These are phyloP conservation scores for Knipowitschia caucasica DNA, from an alignment of 2,797 vertebrate genomes.

Conservation along the genomic window DNA sequence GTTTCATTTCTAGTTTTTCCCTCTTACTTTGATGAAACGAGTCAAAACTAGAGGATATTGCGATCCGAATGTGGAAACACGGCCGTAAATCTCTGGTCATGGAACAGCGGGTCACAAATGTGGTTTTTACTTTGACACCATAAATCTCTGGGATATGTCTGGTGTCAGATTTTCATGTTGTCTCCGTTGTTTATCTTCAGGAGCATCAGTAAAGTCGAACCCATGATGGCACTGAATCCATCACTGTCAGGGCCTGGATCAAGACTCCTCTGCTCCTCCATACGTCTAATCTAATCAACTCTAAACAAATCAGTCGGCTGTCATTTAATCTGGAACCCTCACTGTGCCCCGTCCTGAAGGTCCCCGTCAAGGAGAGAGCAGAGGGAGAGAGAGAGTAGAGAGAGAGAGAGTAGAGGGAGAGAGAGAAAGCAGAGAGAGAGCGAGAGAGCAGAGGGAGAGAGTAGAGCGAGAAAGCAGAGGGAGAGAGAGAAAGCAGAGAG, in stretches of 20 bases:
- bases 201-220: slow-evolving; percentile 28
- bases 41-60: background rate
- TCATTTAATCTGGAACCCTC: slow-evolving; percentile 36
- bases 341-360: slow-evolving; percentile 30
- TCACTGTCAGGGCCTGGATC: slow-evolving; percentile 57
- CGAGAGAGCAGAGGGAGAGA: too few species aligned
- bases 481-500: too few species aligned
- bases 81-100: background rate
- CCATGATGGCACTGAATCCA: slow-evolving; percentile 44
- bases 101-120: background rate
- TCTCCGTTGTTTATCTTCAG: slow-evolving; percentile 39
- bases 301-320: slow-evolving; percentile 58
- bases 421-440: too few species aligned
- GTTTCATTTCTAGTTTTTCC: too few species aligned
- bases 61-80: background rate
- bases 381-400: too few species aligned
- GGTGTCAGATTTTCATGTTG: slow-evolving; percentile 28
- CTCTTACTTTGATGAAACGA: background rate
- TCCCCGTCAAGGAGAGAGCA: slow-evolving; percentile 34
- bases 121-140: slow-evolving; percentile 20
- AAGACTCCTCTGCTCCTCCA: slow-evolving; percentile 41
- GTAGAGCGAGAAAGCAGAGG: too few species aligned
- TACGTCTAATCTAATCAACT: slow-evolving; percentile 63
- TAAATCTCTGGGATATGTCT: slow-evolving; percentile 18
- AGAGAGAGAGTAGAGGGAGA: too few species aligned